Conservation (phyloP, 2,797 vertebrate species). For the Adelosebastes latens region DNA sequence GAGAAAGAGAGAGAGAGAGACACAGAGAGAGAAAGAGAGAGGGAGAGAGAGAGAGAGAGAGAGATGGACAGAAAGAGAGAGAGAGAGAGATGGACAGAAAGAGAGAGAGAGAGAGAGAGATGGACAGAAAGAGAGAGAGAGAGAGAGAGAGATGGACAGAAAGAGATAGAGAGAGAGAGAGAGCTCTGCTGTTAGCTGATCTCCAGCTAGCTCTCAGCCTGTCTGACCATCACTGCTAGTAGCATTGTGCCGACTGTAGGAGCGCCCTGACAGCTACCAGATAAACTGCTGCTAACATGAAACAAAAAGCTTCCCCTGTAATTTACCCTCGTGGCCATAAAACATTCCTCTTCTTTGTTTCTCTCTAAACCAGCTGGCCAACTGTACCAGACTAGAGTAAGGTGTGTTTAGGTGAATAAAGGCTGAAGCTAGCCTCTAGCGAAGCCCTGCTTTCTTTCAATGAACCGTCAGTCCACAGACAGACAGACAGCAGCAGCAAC, state of each 20-base stretch:
- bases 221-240: slow-evolving; percentile 43
- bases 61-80: too few species aligned
- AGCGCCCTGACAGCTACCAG: slow-evolving; percentile 5
- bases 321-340: not conserved
- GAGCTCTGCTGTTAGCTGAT: slow-evolving; percentile 36
- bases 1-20: too few species aligned
- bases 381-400: not conserved
- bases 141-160: too few species aligned
- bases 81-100: too few species aligned
- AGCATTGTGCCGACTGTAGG: not conserved
- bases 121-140: too few species aligned
- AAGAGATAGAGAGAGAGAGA: too few species aligned
- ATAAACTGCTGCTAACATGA: not conserved
- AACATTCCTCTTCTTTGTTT: not conserved
- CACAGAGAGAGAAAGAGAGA: too few species aligned
- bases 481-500: slow-evolving; percentile 6
- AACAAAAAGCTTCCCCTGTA: not conserved
- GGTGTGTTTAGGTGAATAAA: slow-evolving; percentile 18
- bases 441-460: slow-evolving; percentile 60
- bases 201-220: slow-evolving; percentile 34
- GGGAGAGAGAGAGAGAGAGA: too few species aligned
- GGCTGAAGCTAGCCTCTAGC: slow-evolving; percentile 67
- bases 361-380: not conserved
- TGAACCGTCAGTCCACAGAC: slow-evolving; percentile 64
- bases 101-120: too few species aligned